These are phyloP conservation scores for Andinoacara biseriatus DNA, from an alignment of 2,113 vertebrate species.

Conservation along the genomic window DNA sequence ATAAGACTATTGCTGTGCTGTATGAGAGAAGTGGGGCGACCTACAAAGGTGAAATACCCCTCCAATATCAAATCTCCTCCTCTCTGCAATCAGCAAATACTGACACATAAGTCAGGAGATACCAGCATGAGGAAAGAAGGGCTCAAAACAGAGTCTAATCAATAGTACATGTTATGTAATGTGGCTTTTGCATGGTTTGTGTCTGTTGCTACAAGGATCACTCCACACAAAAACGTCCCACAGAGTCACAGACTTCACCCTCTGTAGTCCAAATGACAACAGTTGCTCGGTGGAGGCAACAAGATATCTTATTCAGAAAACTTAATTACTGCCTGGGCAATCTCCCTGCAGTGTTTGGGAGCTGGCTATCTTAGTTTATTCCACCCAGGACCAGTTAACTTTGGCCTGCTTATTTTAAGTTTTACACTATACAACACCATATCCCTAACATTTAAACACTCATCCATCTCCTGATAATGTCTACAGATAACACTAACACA, in stretches of 20 bases:
- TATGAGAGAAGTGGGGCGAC: not conserved
- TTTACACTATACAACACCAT: not conserved
- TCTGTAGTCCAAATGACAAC: not conserved
- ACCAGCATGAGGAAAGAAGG: not conserved
- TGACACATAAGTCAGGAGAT: slow-evolving; percentile 20
- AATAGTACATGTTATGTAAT: not conserved
- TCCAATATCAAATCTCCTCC: slow-evolving; percentile 12
- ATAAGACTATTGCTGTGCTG: slow-evolving; percentile 28
- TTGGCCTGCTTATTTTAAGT: not conserved
- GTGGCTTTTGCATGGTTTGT: not conserved
- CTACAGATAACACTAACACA: too few species aligned
- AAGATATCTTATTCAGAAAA: not conserved
- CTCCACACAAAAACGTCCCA: not conserved
- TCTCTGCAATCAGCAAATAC: slow-evolving; percentile 24
- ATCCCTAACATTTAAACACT: not conserved
- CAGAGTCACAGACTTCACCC: not conserved
- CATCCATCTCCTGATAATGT: too few species aligned
- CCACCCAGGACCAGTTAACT: not conserved
- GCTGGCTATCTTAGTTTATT: not conserved
- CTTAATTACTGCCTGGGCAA: rapidly evolving
- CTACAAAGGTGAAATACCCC: slow-evolving; percentile 18
- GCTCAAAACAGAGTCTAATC: not conserved
- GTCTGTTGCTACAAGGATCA: not conserved
- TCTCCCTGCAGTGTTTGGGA: not conserved
- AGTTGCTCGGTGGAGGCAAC: not conserved